Base-by-base conservation (phyloP, 2,113 vertebrate species). In the Xenopus laevis region DNA sequence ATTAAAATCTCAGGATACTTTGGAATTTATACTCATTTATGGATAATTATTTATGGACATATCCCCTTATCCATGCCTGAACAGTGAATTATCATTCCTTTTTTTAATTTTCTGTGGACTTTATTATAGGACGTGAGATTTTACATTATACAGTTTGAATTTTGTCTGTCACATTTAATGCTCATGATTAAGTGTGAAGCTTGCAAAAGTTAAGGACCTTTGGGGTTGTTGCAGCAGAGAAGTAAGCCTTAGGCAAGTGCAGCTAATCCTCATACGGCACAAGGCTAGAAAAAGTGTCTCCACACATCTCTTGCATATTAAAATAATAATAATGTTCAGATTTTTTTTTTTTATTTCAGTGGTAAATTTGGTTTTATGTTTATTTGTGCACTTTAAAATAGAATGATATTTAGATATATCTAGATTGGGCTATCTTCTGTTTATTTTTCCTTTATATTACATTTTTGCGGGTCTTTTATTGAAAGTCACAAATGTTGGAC, bases 141-240 rank as follows among this genome's bases (percentile, higher is more conserved):
- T 17, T 65, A 33, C 33, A 65, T 11, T 44, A 16, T 46, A 17
- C 9, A 45, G 7, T 65, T 45, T 4, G 17, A 17, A n/a, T 13
- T 15, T 63, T 45, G 10, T n/a, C 53, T 78, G 72, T 79, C 80
- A 78, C 63, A 68, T 83, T 80, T 79, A 83, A 84, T 82, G 83
- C 82, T 86, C 81, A 78, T 65, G 78, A 88, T 83, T 79, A 71
- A 70, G 71, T 74, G 74, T 71, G 83, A 85, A 86, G 72, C 13
- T 71, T 81, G 78, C 71, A 79, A 84, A 83, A 82, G 78, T 78
- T 23, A 73, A 71, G 80, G 78, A 81, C 85, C 86, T 81, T 74
- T 67, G 85, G 82, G 83, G 78, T 77, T 86, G 83, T 87, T 78
- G 78, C 85, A 84, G 87, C 84, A 86, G 83, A 82, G 81, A 81